phyloP scores from a whole-genome alignment of 2,113 vertebrate species.

The Campylomormyrus numenius region DNA sequence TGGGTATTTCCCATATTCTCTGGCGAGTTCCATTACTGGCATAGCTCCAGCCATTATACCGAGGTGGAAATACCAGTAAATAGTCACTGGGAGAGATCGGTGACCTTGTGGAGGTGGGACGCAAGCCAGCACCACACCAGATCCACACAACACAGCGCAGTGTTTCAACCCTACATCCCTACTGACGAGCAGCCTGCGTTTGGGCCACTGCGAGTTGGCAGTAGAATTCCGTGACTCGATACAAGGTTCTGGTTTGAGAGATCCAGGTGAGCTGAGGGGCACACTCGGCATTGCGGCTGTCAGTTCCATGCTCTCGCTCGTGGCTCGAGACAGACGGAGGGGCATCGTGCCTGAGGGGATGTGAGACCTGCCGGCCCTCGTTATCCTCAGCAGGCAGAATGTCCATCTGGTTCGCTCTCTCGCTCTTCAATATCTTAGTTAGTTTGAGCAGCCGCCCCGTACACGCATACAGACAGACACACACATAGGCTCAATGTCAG shows the following conservation, averaged over 20 bases:
- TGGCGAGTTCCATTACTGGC: not conserved
- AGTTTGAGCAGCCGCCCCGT: conserved; percentile 6
- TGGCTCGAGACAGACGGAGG: conserved; percentile 32
- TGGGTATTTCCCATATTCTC: not conserved
- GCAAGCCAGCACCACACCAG: not conserved
- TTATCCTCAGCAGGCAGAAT: conserved; percentile 64
- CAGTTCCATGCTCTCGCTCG: not conserved
- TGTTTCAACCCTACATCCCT: not conserved
- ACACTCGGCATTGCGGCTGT: too few relatives aligned
- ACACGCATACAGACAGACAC: not conserved
- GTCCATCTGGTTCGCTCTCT: conserved; percentile 62
- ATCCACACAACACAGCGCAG: not conserved
- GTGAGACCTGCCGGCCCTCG: conserved; percentile 59
- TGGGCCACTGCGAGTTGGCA: not conserved
- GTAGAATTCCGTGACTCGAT: not conserved
- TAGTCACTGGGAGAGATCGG: not conserved
- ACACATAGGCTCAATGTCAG: not conserved
- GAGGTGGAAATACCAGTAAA: not conserved
- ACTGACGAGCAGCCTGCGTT: not conserved
- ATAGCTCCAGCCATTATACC: not conserved
- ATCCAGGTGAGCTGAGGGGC: not conserved
- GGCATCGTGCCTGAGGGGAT: conserved; percentile 56
- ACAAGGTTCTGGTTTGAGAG: not conserved
- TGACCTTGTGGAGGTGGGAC: not conserved
- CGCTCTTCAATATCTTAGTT: conserved; percentile 65